Evolutionary conservation across 2,797 vertebrate species (phyloP).

Genomic region (Martes flavigula): DNA sequence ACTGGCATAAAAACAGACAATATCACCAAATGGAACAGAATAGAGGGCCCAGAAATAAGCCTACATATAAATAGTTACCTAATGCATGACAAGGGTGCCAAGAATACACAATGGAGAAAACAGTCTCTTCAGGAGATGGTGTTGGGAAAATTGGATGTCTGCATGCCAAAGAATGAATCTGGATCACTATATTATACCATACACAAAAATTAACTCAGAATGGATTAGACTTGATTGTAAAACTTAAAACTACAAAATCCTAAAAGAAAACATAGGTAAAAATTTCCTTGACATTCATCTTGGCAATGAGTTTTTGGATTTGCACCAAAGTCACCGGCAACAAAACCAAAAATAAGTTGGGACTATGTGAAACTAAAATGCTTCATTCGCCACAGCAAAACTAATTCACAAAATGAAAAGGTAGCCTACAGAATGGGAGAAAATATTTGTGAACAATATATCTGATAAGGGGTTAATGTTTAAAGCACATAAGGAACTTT

Average conservation of each 20-base stretch:
- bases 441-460: not conserved
- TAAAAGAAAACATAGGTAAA: not conserved
- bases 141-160: not conserved
- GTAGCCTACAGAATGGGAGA: not conserved
- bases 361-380: not conserved
- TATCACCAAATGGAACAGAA: not conserved
- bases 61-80: not conserved
- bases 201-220: not conserved
- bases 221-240: not conserved
- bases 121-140: not conserved
- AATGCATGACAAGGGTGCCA: not conserved
- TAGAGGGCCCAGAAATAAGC: not conserved
- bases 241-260: not conserved
- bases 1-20: not conserved
- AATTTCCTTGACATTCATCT: not conserved
- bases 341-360: not conserved
- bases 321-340: not conserved
- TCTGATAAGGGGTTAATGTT: not conserved
- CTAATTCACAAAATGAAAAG: not conserved
- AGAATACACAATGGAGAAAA: not conserved
- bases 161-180: not conserved
- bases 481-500: not conserved
- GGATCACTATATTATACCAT: not conserved
- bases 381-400: not conserved
- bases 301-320: not conserved